phyloP scores from a whole-genome alignment of 2,888 invertebrate genomes.

The Tipula helvola region DNA sequence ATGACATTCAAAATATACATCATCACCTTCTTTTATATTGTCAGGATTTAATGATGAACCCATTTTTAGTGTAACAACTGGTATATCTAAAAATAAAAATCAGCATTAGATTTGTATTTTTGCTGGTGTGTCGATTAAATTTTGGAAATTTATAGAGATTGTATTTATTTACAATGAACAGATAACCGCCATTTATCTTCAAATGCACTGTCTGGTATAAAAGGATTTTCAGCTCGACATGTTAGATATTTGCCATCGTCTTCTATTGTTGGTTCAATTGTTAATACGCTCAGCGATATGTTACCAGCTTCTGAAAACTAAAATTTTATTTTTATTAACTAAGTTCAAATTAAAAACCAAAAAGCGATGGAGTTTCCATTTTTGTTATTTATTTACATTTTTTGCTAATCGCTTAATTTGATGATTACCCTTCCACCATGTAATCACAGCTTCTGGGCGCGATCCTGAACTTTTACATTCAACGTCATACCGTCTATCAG shows the following conservation, averaged over 20 bases:
- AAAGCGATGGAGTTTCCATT: background rate
- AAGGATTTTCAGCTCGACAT: slow-evolving; percentile 78
- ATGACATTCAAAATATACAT: slow-evolving; percentile 79
- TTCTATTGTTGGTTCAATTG: slow-evolving; percentile 69
- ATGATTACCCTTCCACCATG: slow-evolving; percentile 81
- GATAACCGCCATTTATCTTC: slow-evolving; percentile 80
- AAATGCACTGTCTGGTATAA: slow-evolving; percentile 65
- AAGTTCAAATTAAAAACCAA: background rate
- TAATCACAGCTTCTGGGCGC: slow-evolving; percentile 70
- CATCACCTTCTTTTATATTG: slow-evolving; percentile 81
- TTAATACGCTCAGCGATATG: slow-evolving; percentile 71
- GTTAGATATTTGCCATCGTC: slow-evolving; percentile 84
- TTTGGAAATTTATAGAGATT: background rate
- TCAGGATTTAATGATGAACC: slow-evolving; percentile 73
- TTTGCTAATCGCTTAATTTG: slow-evolving; percentile 68
- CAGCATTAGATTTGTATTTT: background rate
- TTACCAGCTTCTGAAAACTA: slow-evolving; percentile 74
- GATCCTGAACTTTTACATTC: slow-evolving; percentile 81
- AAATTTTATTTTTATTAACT: slow-evolving; percentile 15
- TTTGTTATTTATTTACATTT: slow-evolving; percentile 47
- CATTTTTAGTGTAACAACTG: slow-evolving; percentile 69
- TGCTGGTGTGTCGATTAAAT: background rate
- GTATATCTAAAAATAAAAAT: slow-evolving; percentile 47
- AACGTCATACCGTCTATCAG: slow-evolving; percentile 74
- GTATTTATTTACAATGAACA: slow-evolving; percentile 67